These are phyloP conservation scores for Irena cyanogastra DNA, from an alignment of 2,113 vertebrate species.

Conservation along the genomic window DNA sequence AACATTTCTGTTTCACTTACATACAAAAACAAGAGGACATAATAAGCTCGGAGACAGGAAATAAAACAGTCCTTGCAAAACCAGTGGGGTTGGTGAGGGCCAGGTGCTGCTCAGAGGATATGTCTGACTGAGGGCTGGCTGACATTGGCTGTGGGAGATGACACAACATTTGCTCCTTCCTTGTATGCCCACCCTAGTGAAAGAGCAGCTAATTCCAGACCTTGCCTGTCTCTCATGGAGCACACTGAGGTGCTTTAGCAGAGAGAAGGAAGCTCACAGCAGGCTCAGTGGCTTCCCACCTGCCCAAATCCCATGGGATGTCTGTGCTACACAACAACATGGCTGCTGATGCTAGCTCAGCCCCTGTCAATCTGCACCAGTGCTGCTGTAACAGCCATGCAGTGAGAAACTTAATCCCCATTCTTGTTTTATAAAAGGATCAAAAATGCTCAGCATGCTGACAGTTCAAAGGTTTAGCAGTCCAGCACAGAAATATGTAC, in stretches of 20 bases:
- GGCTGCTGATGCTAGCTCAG: not conserved
- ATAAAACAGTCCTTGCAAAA: not conserved
- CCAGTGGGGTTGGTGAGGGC: accelerated
- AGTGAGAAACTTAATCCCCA: not conserved
- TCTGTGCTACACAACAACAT: not conserved
- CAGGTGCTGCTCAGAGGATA: not conserved
- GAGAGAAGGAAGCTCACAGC: not conserved
- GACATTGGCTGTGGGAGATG: not conserved
- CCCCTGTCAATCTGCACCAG: not conserved
- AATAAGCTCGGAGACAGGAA: not conserved
- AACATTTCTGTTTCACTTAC: not conserved
- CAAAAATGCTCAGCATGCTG: not conserved
- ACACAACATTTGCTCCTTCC: not conserved
- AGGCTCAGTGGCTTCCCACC: not conserved
- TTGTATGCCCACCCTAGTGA: not conserved
- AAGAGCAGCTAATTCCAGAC: not conserved
- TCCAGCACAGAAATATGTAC: not conserved
- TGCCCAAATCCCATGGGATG: not conserved
- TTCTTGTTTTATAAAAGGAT: not conserved
- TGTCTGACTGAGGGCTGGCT: not conserved
- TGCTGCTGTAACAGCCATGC: not conserved
- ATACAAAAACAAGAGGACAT: not conserved
- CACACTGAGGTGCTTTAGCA: not conserved
- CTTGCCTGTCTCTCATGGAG: not conserved
- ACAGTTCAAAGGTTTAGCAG: not conserved